Evolutionary conservation across 2,797 vertebrate genomes (phyloP).

Genomic region (Alcedo atthis): DNA sequence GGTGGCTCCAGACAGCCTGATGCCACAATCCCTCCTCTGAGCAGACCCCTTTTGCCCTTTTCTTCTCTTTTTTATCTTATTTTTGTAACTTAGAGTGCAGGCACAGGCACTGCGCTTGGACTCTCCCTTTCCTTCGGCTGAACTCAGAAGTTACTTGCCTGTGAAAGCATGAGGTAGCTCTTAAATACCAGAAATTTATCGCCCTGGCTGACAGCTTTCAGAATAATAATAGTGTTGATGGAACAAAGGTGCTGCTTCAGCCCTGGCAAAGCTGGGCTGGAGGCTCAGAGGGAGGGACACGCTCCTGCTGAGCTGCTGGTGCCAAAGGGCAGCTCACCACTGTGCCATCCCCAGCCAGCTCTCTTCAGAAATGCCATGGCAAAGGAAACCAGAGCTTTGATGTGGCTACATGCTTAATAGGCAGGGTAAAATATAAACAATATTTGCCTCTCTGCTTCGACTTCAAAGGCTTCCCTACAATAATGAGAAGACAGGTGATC

Average conservation of each 20-base stretch:
- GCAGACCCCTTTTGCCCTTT: not conserved
- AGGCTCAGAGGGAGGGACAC: not conserved
- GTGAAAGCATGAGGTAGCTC: not conserved
- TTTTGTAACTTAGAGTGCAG: not conserved
- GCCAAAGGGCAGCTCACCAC: not conserved
- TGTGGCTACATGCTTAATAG: constrained; percentile 43
- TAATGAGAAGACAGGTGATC: constrained; percentile 55
- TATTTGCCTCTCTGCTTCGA: constrained; percentile 17
- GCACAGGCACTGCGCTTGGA: not conserved
- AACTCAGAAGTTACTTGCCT: not conserved
- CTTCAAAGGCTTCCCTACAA: constrained; percentile 31
- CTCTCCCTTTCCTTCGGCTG: not conserved
- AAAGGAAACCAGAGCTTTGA: constrained; percentile 50
- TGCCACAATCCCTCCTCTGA: not conserved
- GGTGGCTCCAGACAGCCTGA: not conserved
- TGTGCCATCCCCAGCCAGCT: not conserved
- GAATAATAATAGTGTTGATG: not conserved
- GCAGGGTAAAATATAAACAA: constrained; percentile 24
- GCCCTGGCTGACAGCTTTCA: not conserved
- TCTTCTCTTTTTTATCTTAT: not conserved
- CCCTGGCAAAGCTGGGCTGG: not conserved
- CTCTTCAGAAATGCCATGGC: constrained; percentile 4
- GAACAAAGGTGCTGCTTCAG: not conserved
- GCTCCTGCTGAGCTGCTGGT: rapidly evolving
- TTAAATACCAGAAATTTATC: not conserved